Base-by-base conservation (phyloP, 1,140 invertebrate genomes). In the Fopius arisanus region DNA sequence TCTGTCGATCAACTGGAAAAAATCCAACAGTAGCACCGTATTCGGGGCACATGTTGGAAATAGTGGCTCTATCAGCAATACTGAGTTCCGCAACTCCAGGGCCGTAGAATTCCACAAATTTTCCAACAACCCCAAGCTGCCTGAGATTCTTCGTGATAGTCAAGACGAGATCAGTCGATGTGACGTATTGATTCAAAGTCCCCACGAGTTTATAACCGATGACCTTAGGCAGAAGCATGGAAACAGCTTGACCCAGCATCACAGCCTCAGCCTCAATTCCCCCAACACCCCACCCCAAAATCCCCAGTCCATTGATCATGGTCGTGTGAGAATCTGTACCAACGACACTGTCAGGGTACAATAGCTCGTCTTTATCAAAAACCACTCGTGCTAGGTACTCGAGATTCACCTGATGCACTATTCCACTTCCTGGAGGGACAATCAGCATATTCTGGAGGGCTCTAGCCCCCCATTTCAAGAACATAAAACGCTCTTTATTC, bases 311-410 rank as follows among this genome's bases (percentile, higher is more conserved):
- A 85, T 99, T 99, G 65, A 99, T 98, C 97, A 99, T 99, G 0
- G 98, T 99, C 6, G 98, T 99, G 81, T 99, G 98, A 5, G 96
- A 97, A 90, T 99, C 98, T 0, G 98, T 99, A 10, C 98, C 98
- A n/a, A 99, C 97, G 37, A 99, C 92, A 69, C 95, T 97, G 84
- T 99, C 98, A 0, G 97, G 98, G 85, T 98, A 97, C 1, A 99
- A 85, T 40, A 89, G 75, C 71, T 90, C 87, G 21, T 91, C 89
- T 2, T 91, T 92, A 31, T 90, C 90, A 82, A 98, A 99, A 1
- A 99, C 97, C n/a, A 99, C 96, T 72, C 97, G 90, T 0, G 96
- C 97, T 48, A 99, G 85, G 83, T 98, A 98, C 84, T 99, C 97
- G 77, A 99, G 89, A 87, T 99, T 99, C 0, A 99, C 97, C 91